Base-by-base conservation (phyloP, 2,797 vertebrate genomes). In the Tympanoctomys barrerae region DNA sequence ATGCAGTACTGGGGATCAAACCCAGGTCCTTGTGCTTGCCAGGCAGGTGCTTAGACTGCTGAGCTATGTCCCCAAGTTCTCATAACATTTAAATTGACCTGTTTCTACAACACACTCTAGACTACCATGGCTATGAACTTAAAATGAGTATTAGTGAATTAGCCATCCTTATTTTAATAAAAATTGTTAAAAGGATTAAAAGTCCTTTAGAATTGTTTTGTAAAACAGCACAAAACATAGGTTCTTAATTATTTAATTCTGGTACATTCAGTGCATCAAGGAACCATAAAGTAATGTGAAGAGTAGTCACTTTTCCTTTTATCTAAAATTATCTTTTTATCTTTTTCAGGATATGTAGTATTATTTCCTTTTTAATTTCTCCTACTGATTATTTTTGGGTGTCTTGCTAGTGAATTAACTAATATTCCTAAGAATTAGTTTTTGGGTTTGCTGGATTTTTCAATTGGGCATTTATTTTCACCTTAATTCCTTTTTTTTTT, bases 241-340 rank as follows among this genome's bases (percentile, higher is more conserved):
- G 28, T 93, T 89, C 19, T 57, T 79, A 77, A 86, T 21, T 62
- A 62, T 84, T 59, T 79, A 31, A 96, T 36, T 26, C 73, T 66
- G 31, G 86, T n/a, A n/a, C 2, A 78, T 19, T 64, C 26, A 80
- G 87, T 70, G 13, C 4, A 64, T 57, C 39, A 59, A 75, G 57
- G 3, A 80, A 80, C 46, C 13, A 91, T 42, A 49, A 93, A 75
- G 57, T 33, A 39, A 89, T 19, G 18, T 64, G 21, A 3, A 54
- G 16, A 81, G 13, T 87, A 66, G 31, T 82, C 21, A 2, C 8
- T 64, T 90, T 59, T 13, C 13, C 39, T 87, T 90, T 73, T 64
- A 49, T 71, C 31, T 75, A 89, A 11, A 89, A 59, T 46, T 1
- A 46, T 7, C 5, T 42, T 70, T 83, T 70, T 64, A 73, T n/a